Conservation (phyloP, 2,888 invertebrate genomes). For the Limenitis camilla region DNA sequence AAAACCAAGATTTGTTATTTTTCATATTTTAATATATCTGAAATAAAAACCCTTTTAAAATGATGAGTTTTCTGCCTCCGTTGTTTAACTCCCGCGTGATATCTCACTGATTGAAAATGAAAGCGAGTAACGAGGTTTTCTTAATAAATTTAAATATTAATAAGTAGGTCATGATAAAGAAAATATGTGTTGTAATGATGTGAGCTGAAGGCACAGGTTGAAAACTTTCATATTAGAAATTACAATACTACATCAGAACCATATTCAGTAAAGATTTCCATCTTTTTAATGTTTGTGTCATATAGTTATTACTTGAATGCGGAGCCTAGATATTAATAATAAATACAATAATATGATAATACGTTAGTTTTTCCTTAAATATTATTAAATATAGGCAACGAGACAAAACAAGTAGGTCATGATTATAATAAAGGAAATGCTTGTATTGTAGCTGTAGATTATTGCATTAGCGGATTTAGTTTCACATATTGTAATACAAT, state of each 20-base stretch:
- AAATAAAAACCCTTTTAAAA: constrained; percentile 17
- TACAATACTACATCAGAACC: too few species aligned
- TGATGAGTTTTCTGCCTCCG: constrained; percentile 17
- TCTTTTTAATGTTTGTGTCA: too few species aligned
- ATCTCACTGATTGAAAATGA: constrained; percentile 19
- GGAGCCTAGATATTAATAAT: too few species aligned
- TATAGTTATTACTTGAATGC: too few species aligned
- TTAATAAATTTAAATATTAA: constrained; percentile 10
- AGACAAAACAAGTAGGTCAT: too few species aligned
- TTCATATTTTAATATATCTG: constrained; percentile 10
- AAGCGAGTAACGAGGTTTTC: constrained; percentile 14
- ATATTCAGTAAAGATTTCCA: too few species aligned
- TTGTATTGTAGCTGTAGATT: neutral
- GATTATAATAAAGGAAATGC: too few species aligned
- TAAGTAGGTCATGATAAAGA: constrained; percentile 15
- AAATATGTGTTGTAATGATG: neutral
- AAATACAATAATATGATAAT: too few species aligned
- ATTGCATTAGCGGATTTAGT: neutral
- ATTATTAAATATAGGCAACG: too few species aligned
- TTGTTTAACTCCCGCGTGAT: constrained; percentile 13
- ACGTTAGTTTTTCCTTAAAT: too few species aligned
- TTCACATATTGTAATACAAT: neutral
- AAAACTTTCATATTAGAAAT: too few species aligned
- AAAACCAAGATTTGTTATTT: constrained; percentile 3
- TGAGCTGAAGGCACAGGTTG: neutral